Evolutionary conservation across 2,797 vertebrate genomes (phyloP), one percentile per base, ranked within the genome.

Genomic region (Crypturellus tataupa): DNA sequence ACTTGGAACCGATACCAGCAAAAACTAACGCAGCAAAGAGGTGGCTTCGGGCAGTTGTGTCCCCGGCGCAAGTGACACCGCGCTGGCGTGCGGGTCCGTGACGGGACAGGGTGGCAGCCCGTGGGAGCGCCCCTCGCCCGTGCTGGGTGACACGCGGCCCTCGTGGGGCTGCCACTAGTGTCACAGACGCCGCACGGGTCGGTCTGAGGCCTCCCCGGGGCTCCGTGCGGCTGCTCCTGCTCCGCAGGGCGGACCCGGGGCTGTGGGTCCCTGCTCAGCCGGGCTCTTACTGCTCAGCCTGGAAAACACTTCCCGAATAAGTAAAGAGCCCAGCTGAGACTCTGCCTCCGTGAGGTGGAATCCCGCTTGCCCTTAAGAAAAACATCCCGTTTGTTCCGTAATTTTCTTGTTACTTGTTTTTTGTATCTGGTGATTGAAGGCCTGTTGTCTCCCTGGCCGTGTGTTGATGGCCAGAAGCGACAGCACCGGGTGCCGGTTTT

Each of bases 161-260:
- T 0, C 6, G 13, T 3, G 24, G 5, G 3, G 40, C 7, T 2
- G 2, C 35, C 0, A 1, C 10, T 14, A 39, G 44, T 7, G 29
- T 14, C 11, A 15, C 13, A 53, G 14, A 53, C 13, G 7, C 25
- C 9, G 51, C 49, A 9, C 6, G 24, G 24, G 25, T 51, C 24
- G 47, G 23, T 49, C 23, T 49, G 23, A 12, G 47, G 11, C 24
- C 14, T 27, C 49, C 24, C 24, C 24, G 25, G 49, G 23, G 35
- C 80, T 35, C 55, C 5, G 65, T 24, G 67, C 13, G 55, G 17
- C 31, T 49, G 40, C 68, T 39, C 24, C 4, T 4, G 4, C 0
- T 4, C 6, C 0, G 31, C 4, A 1, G 9, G 2, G 3, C 2
- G 44, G 44, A 51, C 76, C 79, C 9, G 44, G 8, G 3, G 3